Evolutionary conservation across 2,797 vertebrate species (phyloP), one percentile per base, ranked within the genome.

Genomic region (Tarsius wallacei): DNA sequence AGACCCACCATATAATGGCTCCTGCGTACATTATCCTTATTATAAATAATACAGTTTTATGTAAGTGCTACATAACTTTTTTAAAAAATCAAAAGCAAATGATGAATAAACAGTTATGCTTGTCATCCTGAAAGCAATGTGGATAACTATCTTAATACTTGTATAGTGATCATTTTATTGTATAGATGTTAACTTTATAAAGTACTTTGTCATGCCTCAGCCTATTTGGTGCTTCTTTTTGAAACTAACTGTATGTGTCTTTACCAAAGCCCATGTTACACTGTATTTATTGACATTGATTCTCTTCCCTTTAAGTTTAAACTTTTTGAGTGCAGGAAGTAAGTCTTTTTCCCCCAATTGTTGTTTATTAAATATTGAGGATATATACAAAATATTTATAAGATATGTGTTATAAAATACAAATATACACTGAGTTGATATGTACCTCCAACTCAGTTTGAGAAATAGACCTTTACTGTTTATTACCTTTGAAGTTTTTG

Each of bases 291-390:
- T 84, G 77, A 0, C 15, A 57, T 63, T 83, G 33, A 51, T 81
- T 93, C 42, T 63, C 47, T 93, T 96, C 28, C 51, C 80, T 5
- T 76, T 13, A n/a, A 80, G 14, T 80, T 74, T 63, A 55, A 84
- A 10, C 47, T 49, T n/a, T 93, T 59, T 91, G 68, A 71, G 19
- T 63, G 14, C 17, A 73, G 13, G 33, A 16, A 92, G 33, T 42
- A 53, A 63, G 36, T 87, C 21, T 51, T 70, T 74, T 55, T 14
- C 22, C 22, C 16, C 4, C 28, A 61, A 1, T 42, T 89, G 22
- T 66, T 92, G 24, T 93, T 91, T 22, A 33, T 83, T 86, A 82
- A 92, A 77, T 81, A 49, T 68, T 86, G 31, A 57, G 55, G 87
- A 63, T 76, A 24, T 57, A 31, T 70, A 33, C 14, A 93, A 16